Conservation (phyloP, 2,888 invertebrate genomes). For the Phalera bucephala region DNA sequence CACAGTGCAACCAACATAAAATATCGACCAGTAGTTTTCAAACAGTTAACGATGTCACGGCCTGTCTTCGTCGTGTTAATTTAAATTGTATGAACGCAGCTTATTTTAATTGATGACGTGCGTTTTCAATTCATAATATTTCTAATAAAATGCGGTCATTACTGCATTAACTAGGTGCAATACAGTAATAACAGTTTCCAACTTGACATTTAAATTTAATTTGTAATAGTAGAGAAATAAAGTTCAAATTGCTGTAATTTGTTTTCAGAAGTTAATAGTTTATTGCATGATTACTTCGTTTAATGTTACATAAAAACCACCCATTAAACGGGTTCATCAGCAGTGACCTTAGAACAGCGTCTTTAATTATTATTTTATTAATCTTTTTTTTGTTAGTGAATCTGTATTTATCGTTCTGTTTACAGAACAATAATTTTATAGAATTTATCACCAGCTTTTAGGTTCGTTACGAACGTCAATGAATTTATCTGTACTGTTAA, state of each 20-base stretch:
- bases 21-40: constrained; percentile 7
- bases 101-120: constrained; percentile 54
- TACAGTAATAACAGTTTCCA: no score
- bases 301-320: constrained; percentile 30
- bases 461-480: constrained; percentile 27
- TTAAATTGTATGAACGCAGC: constrained; percentile 27
- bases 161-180: no score
- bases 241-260: no score
- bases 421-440: constrained; percentile 13
- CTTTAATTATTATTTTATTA: constrained; percentile 20
- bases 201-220: no score
- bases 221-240: no score
- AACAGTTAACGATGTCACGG: constrained; percentile 23
- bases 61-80: constrained; percentile 17
- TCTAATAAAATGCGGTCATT: no score
- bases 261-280: no score
- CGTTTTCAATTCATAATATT: constrained; percentile 34
- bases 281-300: no score
- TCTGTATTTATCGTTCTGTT: constrained; percentile 11
- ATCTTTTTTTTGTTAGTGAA: constrained; percentile 6
- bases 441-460: constrained; percentile 26
- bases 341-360: constrained; percentile 30
- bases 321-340: constrained; percentile 35
- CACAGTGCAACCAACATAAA: constrained; percentile 7
- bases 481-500: constrained; percentile 27